These are phyloP conservation scores for Catagonus wagneri DNA, from an alignment of 2,113 vertebrate genomes.

Conservation along the genomic window DNA sequence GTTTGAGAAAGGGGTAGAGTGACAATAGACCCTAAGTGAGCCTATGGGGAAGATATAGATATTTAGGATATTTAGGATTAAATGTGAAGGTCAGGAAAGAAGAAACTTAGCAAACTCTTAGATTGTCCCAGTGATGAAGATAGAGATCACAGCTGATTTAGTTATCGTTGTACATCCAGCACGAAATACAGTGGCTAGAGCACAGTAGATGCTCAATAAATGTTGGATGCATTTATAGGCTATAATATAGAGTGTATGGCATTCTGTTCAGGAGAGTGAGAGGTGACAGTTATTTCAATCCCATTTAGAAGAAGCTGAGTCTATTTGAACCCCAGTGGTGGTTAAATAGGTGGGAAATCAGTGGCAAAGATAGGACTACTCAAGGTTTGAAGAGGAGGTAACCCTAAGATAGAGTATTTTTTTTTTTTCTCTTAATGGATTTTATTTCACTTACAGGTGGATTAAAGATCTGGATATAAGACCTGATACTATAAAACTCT, in stretches of 20 bases:
- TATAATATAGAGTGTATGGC: not conserved
- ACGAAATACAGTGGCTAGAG: not conserved
- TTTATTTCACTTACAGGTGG: too few relatives aligned
- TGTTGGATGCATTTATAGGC: not conserved
- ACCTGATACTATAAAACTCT: too few relatives aligned
- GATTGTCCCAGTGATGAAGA: not conserved
- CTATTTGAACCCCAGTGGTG: not conserved
- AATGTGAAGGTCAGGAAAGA: not conserved
- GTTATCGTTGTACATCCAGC: not conserved
- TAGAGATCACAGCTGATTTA: not conserved
- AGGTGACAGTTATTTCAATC: not conserved
- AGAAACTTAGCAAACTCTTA: not conserved
- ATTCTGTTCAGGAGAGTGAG: not conserved
- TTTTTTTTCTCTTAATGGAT: too few relatives aligned
- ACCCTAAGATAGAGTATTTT: too few relatives aligned
- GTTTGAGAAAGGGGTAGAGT: not conserved
- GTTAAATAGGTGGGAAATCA: not conserved
- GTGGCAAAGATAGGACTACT: not conserved
- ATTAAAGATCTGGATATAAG: too few relatives aligned
- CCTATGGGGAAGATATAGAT: not conserved
- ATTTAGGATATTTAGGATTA: not conserved
- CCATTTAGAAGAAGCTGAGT: not conserved
- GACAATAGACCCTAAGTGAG: not conserved
- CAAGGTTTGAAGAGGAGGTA: not conserved
- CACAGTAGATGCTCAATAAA: not conserved